A percentile compares a stretch with the other conserved stretches of the same genome.
These are phyloP conservation scores for Palaemon carinicauda DNA, from an alignment of 1,140 invertebrate species.

Conservation along the genomic window DNA sequence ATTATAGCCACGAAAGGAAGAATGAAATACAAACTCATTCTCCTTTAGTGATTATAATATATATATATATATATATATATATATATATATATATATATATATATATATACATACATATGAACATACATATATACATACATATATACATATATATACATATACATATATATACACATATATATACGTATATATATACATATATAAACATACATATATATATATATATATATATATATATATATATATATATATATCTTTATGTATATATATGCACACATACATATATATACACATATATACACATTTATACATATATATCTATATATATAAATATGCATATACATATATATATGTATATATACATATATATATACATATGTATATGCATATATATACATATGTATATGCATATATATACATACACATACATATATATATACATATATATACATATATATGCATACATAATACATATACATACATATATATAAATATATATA, in stretches of 20 bases:
- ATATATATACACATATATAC: not conserved
- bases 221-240: not conserved
- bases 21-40: no score
- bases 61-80: slow-evolving; percentile 2
- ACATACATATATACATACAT: not conserved
- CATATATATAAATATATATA: not conserved
- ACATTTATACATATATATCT: not conserved
- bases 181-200: not conserved
- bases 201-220: not conserved
- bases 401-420: not conserved
- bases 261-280: not conserved
- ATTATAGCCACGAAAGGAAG: no score
- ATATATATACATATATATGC: not conserved
- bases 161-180: not conserved
- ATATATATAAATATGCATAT: not conserved
- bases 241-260: not conserved
- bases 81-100: not conserved
- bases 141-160: not conserved
- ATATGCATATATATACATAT: not conserved
- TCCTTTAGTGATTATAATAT: no score
- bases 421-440: not conserved
- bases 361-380: not conserved
- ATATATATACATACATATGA: not conserved
- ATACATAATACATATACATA: not conserved
- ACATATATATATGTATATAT: not conserved